Evolutionary conservation across 2,797 vertebrate genomes (phyloP).

Genomic region (Artibeus jamaicensis): DNA sequence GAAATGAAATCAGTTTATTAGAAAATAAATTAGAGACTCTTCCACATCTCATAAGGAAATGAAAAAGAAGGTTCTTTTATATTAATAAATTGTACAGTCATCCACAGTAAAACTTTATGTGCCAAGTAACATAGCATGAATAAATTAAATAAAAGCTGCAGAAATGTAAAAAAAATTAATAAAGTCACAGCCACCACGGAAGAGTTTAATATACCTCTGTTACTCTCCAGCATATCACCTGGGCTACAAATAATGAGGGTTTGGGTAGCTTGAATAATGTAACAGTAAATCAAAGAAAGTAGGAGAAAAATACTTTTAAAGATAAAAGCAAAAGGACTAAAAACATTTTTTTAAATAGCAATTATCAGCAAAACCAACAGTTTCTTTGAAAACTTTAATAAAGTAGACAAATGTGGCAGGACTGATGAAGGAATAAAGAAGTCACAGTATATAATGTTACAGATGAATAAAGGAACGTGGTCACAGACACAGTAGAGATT

Average conservation of each 20-base stretch:
- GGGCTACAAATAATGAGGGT: conserved; percentile 49
- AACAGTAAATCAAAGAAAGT: conserved; percentile 29
- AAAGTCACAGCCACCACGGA: conserved; percentile 33
- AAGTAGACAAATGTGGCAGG: background rate
- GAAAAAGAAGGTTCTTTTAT: conserved; percentile 48
- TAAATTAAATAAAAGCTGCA: conserved; percentile 66
- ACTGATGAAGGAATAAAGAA: background rate
- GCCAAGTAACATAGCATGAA: conserved; percentile 55
- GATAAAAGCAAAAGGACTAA: background rate
- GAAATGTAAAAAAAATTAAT: conserved; percentile 53
- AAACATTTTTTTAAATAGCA: background rate
- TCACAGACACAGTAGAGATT: background rate
- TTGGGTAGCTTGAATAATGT: conserved; percentile 24
- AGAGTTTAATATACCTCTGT: conserved; percentile 53
- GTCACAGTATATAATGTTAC: background rate
- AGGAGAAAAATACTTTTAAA: conserved; percentile 7
- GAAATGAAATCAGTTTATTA: conserved; percentile 66
- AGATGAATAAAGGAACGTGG: background rate
- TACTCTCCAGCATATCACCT: background rate
- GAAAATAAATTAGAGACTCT: conserved; percentile 34
- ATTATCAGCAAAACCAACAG: background rate
- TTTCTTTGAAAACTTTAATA: conserved; percentile 30
- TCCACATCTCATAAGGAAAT: conserved; percentile 51
- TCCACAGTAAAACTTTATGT: conserved; percentile 60
- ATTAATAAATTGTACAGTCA: conserved; percentile 66